Evolutionary conservation across 2,113 vertebrate species (phyloP).

Genomic region (Drymodes brunneopygia): DNA sequence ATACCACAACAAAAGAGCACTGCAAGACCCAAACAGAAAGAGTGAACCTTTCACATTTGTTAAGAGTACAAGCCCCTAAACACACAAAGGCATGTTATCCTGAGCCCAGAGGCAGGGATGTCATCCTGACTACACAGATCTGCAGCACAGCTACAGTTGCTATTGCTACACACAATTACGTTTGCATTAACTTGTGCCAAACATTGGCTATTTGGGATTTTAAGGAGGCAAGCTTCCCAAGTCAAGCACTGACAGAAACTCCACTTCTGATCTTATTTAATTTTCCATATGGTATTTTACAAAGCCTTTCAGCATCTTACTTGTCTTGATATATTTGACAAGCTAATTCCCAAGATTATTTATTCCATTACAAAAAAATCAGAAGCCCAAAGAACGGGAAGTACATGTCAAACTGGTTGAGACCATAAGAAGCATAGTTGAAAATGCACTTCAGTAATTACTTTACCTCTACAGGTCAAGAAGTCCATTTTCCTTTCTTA

Average conservation of each 20-base stretch:
- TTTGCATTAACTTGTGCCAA: background rate
- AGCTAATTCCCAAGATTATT: background rate
- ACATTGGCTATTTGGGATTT: background rate
- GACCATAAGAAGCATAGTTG: background rate
- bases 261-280: background rate
- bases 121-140: background rate
- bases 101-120: background rate
- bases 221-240: background rate
- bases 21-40: background rate
- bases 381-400: background rate
- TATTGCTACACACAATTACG: background rate
- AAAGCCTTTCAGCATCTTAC: background rate
- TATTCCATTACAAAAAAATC: background rate
- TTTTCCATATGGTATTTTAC: background rate
- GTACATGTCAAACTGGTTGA: background rate
- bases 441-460: background rate
- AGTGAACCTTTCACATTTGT: background rate
- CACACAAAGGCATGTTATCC: background rate
- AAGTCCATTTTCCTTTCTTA: background rate
- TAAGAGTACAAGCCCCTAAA: background rate
- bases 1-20: background rate
- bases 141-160: background rate
- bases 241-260: background rate
- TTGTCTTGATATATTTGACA: background rate
- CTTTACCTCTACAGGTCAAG: background rate